Conservation (phyloP, 1,140 invertebrate species). For the Diorhabda carinulata region DNA sequence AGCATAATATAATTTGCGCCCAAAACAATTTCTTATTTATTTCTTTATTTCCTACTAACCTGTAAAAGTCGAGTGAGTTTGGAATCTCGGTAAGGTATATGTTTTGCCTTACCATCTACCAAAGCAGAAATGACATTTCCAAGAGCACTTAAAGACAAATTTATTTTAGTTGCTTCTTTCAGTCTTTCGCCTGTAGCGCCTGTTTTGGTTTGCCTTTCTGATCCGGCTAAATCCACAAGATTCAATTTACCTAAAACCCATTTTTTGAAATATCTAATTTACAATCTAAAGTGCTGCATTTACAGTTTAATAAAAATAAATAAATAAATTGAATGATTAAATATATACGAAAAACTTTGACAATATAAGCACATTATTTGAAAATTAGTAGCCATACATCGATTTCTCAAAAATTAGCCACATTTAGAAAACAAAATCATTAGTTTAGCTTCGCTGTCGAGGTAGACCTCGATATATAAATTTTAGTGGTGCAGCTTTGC, state of each 20-base stretch:
- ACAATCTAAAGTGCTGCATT: not conserved
- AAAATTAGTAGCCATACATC: too few species aligned
- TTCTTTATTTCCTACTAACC: constrained; percentile 46
- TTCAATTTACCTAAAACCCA: constrained; percentile 74
- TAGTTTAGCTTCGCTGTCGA: too few species aligned
- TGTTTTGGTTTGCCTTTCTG: constrained; percentile 82
- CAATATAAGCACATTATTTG: too few species aligned
- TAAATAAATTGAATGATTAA: too few species aligned
- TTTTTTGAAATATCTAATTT: not conserved
- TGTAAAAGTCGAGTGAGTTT: constrained; percentile 86
- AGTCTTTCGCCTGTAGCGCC: constrained; percentile 81
- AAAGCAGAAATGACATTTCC: constrained; percentile 94
- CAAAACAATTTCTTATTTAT: too few species aligned
- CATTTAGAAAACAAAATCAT: too few species aligned
- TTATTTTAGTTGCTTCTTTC: constrained; percentile 93
- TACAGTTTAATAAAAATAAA: too few species aligned
- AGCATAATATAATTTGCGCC: too few species aligned
- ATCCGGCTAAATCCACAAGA: constrained; percentile 86
- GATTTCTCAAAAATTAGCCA: too few species aligned
- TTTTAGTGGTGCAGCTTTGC: too few species aligned
- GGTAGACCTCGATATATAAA: too few species aligned
- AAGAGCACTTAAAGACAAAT: constrained; percentile 87
- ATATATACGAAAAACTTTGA: too few species aligned
- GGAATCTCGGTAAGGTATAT: constrained; percentile 92
- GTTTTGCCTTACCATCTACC: constrained; percentile 84